These are phyloP conservation scores for Barypeithes pellucidus DNA, from an alignment of 2,888 invertebrate species.

Conservation along the genomic window DNA sequence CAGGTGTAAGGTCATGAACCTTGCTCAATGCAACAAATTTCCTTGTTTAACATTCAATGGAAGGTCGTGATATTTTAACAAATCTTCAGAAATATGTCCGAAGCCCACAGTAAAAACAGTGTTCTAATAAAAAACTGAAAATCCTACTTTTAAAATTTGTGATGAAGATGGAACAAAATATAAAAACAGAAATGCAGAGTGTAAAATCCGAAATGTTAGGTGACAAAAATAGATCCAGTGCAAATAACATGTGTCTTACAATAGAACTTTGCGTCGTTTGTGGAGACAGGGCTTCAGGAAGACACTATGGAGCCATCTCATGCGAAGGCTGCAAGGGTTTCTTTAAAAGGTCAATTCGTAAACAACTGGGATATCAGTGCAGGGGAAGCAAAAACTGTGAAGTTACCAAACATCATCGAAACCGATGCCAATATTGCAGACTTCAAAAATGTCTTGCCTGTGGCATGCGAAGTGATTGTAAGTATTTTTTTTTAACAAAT, in stretches of 20 bases:
- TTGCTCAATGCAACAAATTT: conserved; percentile 62
- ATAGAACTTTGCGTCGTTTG: conserved; percentile 95
- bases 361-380: conserved; percentile 97
- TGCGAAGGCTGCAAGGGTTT: conserved; percentile 74
- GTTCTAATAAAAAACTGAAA: not conserved
- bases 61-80: conserved; percentile 59
- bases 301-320: conserved; percentile 94
- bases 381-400: conserved; percentile 97
- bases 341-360: conserved; percentile 67
- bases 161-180: conserved; percentile 63
- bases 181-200: conserved; percentile 58
- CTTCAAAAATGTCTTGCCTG: conserved; percentile 97
- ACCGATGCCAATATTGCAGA: conserved; percentile 98
- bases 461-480: conserved; percentile 99
- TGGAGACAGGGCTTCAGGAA: conserved; percentile 95
- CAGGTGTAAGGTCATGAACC: conserved; percentile 71
- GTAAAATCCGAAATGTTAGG: conserved; percentile 67
- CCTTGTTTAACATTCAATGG: conserved; percentile 65
- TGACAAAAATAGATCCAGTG: conserved; percentile 66
- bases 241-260: conserved; percentile 74
- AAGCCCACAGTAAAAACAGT: conserved; percentile 12
- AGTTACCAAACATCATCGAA: conserved; percentile 98
- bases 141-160: conserved; percentile 52
- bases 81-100: conserved; percentile 31
- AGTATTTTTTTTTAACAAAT: conserved; percentile 67